Evolutionary conservation across 2,797 vertebrate species (phyloP).

Genomic region (Cheirogaleus major): DNA sequence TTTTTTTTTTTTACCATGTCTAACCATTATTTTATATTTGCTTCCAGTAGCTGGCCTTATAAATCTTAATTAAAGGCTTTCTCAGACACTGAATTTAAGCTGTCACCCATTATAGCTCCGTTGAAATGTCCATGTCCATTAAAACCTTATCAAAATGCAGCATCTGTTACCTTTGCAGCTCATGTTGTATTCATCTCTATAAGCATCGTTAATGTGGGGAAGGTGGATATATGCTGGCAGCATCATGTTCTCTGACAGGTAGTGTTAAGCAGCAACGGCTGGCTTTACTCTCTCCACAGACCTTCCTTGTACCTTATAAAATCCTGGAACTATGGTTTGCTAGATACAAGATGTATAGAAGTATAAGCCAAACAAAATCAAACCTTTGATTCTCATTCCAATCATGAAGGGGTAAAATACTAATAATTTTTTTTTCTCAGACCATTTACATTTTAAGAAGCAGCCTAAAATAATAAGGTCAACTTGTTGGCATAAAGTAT

Average conservation of each 20-base stretch:
- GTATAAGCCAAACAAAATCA: constrained; percentile 42
- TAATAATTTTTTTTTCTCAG: not conserved
- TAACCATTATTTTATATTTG: constrained; percentile 70
- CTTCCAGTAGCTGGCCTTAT: constrained; percentile 62
- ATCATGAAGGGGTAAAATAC: not conserved
- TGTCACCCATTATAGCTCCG: constrained; percentile 48
- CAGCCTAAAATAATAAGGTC: not conserved
- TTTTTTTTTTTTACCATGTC: not conserved
- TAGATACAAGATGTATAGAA: not conserved
- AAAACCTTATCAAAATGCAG: constrained; percentile 54
- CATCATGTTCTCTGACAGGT: not conserved
- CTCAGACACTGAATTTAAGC: constrained; percentile 68
- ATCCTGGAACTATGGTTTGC: constrained; percentile 20
- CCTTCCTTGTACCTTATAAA: not conserved
- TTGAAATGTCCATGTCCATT: constrained; percentile 28
- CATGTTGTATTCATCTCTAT: constrained; percentile 33
- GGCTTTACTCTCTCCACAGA: not conserved
- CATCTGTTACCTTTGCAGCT: constrained; percentile 40
- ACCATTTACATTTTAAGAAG: not conserved
- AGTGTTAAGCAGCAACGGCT: not conserved
- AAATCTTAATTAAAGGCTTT: constrained; percentile 80
- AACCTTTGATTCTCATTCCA: not conserved
- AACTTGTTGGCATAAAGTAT: not conserved
- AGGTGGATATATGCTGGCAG: not conserved
- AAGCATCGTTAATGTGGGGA: not conserved